Evolutionary conservation across 2,888 invertebrate genomes (phyloP).

Genomic region (Monoplex corrugatus): DNA sequence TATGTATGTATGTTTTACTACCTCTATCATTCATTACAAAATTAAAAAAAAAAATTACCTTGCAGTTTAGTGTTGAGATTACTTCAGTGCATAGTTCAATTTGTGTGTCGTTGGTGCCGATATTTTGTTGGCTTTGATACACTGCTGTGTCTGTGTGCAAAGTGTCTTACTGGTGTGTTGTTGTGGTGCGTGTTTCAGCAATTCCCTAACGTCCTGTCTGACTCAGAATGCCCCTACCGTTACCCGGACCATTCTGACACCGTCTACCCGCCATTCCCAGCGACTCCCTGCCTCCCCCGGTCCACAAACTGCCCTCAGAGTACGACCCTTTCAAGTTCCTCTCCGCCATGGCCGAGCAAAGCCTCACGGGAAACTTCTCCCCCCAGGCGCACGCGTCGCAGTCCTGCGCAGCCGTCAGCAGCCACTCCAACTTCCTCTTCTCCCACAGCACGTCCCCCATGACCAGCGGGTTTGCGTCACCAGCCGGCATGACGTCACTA

Average conservation of each 20-base stretch:
- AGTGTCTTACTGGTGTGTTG: too few species aligned
- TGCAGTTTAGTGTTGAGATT: too few species aligned
- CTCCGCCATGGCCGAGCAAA: slow-evolving; percentile 61
- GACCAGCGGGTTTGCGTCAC: slow-evolving; percentile 33
- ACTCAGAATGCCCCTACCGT: slow-evolving; percentile 51
- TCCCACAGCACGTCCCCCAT: slow-evolving; percentile 18
- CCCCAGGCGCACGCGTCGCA: slow-evolving; percentile 32
- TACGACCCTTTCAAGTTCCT: slow-evolving; percentile 61
- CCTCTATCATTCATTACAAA: too few species aligned
- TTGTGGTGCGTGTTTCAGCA: too few species aligned
- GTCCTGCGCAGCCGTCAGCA: slow-evolving; percentile 33
- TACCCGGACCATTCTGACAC: not conserved
- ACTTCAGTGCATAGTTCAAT: too few species aligned
- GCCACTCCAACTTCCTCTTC: slow-evolving; percentile 35
- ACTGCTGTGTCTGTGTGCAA: too few species aligned
- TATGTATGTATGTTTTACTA: not conserved
- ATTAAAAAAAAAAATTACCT: too few species aligned
- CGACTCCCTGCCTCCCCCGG: not conserved
- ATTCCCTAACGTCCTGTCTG: slow-evolving; percentile 50
- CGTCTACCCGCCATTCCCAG: slow-evolving; percentile 5
- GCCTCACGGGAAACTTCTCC: slow-evolving; percentile 55
- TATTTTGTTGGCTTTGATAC: too few species aligned
- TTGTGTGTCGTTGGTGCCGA: too few species aligned
- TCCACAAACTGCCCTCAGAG: slow-evolving; percentile 28
- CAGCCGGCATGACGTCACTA: slow-evolving; percentile 36